Percentiles rank a stretch among this genome's conserved stretches.
Evolutionary conservation across 2,888 invertebrate genomes (phyloP).

Genomic region (Phyto melanocephala): DNA sequence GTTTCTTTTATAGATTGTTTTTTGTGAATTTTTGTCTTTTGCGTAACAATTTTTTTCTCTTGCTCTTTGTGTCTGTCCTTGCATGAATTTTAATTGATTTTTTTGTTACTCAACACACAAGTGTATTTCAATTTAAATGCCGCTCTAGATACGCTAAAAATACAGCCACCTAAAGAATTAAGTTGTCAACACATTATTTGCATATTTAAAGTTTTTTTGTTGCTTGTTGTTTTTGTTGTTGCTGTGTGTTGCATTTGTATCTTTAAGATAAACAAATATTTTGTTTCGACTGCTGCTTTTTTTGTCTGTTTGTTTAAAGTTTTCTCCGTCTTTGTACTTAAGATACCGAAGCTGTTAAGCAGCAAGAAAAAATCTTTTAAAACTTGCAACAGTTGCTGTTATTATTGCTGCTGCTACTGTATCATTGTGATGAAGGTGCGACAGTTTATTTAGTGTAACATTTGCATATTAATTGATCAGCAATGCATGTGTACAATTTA

Average conservation of each 20-base stretch:
- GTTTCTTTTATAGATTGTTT: slow-evolving; percentile 29
- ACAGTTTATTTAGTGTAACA: slow-evolving; percentile 71
- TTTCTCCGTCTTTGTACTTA: slow-evolving; percentile 21
- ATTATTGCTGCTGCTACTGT: neutral
- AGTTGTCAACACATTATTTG: slow-evolving; percentile 78
- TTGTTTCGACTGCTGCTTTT: slow-evolving; percentile 1
- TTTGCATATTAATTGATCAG: slow-evolving; percentile 77
- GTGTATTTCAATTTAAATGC: slow-evolving; percentile 63
- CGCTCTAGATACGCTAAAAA: slow-evolving; percentile 58
- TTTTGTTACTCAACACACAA: slow-evolving; percentile 49
- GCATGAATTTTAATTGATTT: slow-evolving; percentile 65
- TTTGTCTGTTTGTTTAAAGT: neutral
- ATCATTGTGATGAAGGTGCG: slow-evolving; percentile 67
- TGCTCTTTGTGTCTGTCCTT: slow-evolving; percentile 32
- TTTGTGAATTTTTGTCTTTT: neutral
- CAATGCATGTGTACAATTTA: slow-evolving; percentile 63
- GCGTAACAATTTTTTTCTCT: slow-evolving; percentile 31
- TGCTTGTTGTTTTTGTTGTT: slow-evolving; percentile 11
- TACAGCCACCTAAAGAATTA: slow-evolving; percentile 69
- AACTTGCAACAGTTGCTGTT: slow-evolving; percentile 14
- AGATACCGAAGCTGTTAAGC: slow-evolving; percentile 48
- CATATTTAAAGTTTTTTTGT: slow-evolving; percentile 70
- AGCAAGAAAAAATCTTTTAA: neutral
- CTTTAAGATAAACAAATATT: slow-evolving; percentile 52
- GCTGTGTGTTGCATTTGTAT: slow-evolving; percentile 26